A percentile compares a stretch with the other conserved stretches of the same genome.
These are phyloP conservation scores for Aphaenogaster floridana DNA, from an alignment of 1,140 invertebrate genomes.

Conservation along the genomic window DNA sequence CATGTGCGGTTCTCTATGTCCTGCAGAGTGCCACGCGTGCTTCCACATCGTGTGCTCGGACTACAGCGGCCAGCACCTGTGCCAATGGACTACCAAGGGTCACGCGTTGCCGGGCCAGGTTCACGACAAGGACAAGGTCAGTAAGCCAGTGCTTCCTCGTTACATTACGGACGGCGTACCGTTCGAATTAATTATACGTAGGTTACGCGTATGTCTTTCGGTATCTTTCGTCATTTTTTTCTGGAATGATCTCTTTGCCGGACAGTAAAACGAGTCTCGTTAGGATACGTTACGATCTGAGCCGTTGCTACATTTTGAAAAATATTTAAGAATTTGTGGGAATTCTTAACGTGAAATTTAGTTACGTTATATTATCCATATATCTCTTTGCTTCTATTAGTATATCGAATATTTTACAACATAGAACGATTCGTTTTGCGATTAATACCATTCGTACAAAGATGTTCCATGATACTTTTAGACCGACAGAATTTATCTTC, in stretches of 20 bases:
- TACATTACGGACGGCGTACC: neutral
- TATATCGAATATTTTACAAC: neutral
- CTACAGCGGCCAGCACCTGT: constrained; percentile 87
- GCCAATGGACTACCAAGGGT: constrained; percentile 87
- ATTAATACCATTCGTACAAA: neutral
- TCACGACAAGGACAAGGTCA: constrained; percentile 88
- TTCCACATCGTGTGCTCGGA: constrained; percentile 89
- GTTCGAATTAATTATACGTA: neutral
- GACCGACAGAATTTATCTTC: constrained; percentile 26
- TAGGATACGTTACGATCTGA: neutral
- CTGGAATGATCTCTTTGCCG: neutral
- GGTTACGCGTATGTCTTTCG: neutral
- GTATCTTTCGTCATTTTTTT: neutral
- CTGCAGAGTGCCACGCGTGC: constrained; percentile 90
- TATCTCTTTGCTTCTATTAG: constrained; percentile 1
- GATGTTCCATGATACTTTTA: constrained; percentile 19
- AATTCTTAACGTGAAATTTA: neutral
- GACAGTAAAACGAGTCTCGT: neutral
- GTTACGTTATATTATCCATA: neutral
- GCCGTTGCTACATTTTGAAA: neutral
- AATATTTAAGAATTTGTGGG: neutral
- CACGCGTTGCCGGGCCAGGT: constrained; percentile 86
- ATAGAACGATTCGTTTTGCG: neutral
- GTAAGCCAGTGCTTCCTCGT: constrained; percentile 62
- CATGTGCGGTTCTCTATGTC: constrained; percentile 89